Conservation (phyloP, 2,888 invertebrate genomes). For the Lasioglossum leucozonium region DNA sequence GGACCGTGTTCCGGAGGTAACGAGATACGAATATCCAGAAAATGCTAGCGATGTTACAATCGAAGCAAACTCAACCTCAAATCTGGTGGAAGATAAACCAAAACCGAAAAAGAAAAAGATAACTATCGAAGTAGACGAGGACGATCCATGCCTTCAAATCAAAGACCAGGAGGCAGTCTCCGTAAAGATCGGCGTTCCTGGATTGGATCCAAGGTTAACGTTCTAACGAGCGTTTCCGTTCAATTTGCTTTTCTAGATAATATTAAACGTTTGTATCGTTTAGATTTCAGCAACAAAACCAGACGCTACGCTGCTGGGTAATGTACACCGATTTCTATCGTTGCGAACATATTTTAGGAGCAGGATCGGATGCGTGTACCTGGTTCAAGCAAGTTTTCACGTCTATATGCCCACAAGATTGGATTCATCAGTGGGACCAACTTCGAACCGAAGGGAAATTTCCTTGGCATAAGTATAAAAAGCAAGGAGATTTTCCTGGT, state of each 20-base stretch:
- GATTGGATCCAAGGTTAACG: constrained; percentile 73
- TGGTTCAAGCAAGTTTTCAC: constrained; percentile 79
- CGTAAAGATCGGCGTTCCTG: constrained; percentile 41
- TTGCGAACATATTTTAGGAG: constrained; percentile 78
- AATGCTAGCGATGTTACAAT: neutral
- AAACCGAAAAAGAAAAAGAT: constrained; percentile 49
- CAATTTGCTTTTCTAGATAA: neutral
- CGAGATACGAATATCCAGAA: neutral
- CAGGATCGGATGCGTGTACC: constrained; percentile 74
- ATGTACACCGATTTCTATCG: constrained; percentile 81
- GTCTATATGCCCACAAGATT: constrained; percentile 76
- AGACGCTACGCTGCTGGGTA: constrained; percentile 79
- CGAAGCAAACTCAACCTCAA: neutral
- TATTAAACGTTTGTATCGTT: neutral
- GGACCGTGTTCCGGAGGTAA: neutral
- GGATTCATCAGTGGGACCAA: constrained; percentile 78
- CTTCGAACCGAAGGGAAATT: constrained; percentile 70
- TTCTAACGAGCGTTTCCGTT: neutral
- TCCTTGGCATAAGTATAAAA: constrained; percentile 71
- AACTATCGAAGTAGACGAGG: constrained; percentile 63
- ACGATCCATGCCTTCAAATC: constrained; percentile 70
- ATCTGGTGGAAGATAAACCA: neutral
- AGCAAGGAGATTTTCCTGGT: constrained; percentile 72
- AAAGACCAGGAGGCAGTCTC: neutral
- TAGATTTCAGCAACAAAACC: constrained; percentile 81